Base-by-base conservation (phyloP, 2,888 invertebrate genomes). In the Linnaemya tessellans region DNA sequence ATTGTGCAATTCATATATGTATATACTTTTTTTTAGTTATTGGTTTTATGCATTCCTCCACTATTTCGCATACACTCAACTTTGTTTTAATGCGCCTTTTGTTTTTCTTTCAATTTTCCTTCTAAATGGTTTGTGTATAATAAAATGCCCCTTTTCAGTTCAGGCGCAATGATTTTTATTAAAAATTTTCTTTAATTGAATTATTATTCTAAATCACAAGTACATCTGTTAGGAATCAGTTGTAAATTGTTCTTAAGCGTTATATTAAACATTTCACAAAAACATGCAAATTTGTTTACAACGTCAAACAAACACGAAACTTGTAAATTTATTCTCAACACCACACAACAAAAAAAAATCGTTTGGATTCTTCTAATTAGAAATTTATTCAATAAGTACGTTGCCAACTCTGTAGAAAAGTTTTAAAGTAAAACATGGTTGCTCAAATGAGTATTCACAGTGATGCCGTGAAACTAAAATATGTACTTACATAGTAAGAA, bases 261-360 rank as follows among this genome's bases (percentile, higher is more conserved):
- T 67, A 65, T 46, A 65, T 70, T 51, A 38, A 58, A 71, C 70
- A 81, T 80, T 79, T 82, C 75, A 85, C 79, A 79, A 79, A 79
- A 85, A 82, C 71, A 79, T 79, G 79, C 65, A 82, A 82, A 85
- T 81, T 85, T 85, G 78, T 85, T 85, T 85, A 74, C 74, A 70
- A 64, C 64, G 74, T 60, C 54, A 67, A 71, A 81, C 9, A 71
- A 62, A 79, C 54, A 74, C 58, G 46, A 74, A 80, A 77, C 80
- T 71, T 60, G 43, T 77, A 77, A 79, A 77, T 65, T 80, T 67
- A 62, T 68, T 79, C 74, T 79, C 73, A 67, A 49, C 67, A 60
- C 51, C 67, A 56, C 75, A 79, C 75, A 79, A 84, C 74, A 84
- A 74, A 84, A 77, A 58, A 65, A 58, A 65, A 67, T 74, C 68